These are phyloP conservation scores for Lucilia sericata DNA, from an alignment of 1,140 invertebrate genomes.

Conservation along the genomic window DNA sequence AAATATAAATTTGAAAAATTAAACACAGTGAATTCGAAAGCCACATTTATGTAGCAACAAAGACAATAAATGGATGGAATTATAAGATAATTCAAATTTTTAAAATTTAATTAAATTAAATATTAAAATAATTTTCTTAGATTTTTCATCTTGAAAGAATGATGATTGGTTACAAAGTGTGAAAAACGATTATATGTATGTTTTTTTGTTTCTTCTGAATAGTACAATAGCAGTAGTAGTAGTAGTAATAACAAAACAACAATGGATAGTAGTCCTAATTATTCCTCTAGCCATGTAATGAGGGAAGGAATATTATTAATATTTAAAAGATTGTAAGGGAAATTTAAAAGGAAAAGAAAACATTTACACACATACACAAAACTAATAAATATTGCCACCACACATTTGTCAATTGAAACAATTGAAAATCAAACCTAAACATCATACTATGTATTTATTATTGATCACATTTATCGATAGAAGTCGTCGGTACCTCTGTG, in stretches of 20 bases:
- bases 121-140: not conserved
- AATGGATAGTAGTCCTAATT: not conserved
- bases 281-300: not conserved
- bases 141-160: not conserved
- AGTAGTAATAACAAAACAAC: not conserved
- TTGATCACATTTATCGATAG: not conserved
- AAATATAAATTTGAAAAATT: not conserved
- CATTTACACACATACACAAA: constrained; percentile 24
- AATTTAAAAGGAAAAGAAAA: not conserved
- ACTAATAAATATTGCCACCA: constrained; percentile 22
- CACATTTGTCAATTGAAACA: not conserved
- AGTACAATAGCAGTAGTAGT: not conserved
- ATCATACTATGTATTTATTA: not conserved
- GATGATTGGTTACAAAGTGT: not conserved
- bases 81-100: not conserved
- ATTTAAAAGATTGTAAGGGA: not conserved
- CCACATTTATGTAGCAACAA: not conserved
- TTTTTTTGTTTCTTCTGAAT: not conserved
- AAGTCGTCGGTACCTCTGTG: not conserved
- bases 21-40: constrained; percentile 6
- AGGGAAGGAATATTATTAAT: not conserved
- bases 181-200: not conserved
- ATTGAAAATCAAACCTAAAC: not conserved
- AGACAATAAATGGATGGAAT: constrained; percentile 23
- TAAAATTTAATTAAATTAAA: not conserved